phyloP scores from a whole-genome alignment of 2,888 invertebrate species.

The Siphlonurus alternatus region DNA sequence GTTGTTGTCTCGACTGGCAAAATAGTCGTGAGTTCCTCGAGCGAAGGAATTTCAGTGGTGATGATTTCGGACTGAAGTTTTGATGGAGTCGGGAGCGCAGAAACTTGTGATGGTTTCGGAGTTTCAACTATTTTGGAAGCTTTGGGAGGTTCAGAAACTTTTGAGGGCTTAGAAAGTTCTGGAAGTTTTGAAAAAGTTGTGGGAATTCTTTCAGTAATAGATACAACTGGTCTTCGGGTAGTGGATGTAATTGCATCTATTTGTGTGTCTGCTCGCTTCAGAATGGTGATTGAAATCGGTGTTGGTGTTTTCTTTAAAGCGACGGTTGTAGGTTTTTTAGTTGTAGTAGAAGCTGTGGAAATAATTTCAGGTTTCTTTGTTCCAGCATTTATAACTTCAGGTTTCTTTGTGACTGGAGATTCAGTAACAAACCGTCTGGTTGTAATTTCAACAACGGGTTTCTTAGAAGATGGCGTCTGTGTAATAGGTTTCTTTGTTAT shows the following conservation, averaged over 20 bases:
- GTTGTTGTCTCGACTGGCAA: constrained; percentile 26
- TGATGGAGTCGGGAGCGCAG: background rate
- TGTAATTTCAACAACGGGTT: background rate
- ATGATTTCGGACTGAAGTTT: constrained; percentile 14
- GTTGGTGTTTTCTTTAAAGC: background rate
- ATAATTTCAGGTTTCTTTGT: background rate
- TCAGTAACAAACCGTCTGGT: background rate
- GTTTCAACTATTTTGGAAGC: background rate
- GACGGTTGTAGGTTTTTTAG: background rate
- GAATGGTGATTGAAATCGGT: background rate
- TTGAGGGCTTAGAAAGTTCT: background rate
- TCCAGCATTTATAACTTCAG: background rate
- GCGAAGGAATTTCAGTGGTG: constrained; percentile 12
- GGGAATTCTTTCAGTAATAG: background rate
- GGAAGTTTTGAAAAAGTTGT: background rate
- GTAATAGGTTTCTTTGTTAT: background rate
- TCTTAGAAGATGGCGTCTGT: background rate
- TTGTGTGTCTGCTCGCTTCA: background rate
- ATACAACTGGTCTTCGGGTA: background rate
- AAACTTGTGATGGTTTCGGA: background rate
- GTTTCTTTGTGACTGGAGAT: background rate
- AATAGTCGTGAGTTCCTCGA: constrained; percentile 17
- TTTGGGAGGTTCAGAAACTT: background rate
- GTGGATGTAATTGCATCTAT: background rate
- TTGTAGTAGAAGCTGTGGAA: background rate